A percentile compares a stretch with the other conserved stretches of the same genome.
Evolutionary conservation across 2,888 invertebrate species (phyloP).

Genomic region (Ctenicera cuprea): DNA sequence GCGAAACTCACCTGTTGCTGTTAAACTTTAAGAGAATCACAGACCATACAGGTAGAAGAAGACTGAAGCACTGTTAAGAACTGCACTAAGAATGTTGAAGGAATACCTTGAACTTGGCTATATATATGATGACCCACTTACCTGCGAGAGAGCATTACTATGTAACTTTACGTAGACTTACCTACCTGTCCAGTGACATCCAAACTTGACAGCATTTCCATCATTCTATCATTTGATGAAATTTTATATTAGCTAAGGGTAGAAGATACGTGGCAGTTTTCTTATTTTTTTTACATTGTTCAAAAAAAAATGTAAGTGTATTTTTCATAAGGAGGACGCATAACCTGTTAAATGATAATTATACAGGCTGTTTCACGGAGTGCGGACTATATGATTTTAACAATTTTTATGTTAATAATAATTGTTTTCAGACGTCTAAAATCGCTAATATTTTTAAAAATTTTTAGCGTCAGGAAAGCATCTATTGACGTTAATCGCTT

Average conservation of each 20-base stretch:
- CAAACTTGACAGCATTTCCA: slow-evolving; percentile 43
- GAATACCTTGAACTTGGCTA: slow-evolving; percentile 87
- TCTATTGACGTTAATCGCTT: no score
- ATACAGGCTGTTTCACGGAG: no score
- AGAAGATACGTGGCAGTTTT: no score
- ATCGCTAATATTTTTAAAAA: no score
- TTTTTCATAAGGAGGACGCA: no score
- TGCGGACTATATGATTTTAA: no score
- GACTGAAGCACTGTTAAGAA: slow-evolving; percentile 58
- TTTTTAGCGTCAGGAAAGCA: no score
- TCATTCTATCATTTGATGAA: background rate
- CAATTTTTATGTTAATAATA: no score
- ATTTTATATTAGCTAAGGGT: background rate
- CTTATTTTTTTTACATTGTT: no score
- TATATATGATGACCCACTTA: slow-evolving; percentile 89
- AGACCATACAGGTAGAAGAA: slow-evolving; percentile 39
- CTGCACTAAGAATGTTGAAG: slow-evolving; percentile 72
- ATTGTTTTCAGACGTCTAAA: no score
- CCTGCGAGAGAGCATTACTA: slow-evolving; percentile 61
- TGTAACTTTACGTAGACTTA: slow-evolving; percentile 47
- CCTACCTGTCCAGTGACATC: slow-evolving; percentile 46
- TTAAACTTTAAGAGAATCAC: slow-evolving; percentile 39
- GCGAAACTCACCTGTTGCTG: slow-evolving; percentile 32
- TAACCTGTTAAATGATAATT: no score
- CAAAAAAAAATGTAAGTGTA: no score